Percentiles rank a stretch among this genome's conserved stretches.
Conservation (phyloP, 2,888 invertebrate genomes). For the Dicranocentrus wangi region DNA sequence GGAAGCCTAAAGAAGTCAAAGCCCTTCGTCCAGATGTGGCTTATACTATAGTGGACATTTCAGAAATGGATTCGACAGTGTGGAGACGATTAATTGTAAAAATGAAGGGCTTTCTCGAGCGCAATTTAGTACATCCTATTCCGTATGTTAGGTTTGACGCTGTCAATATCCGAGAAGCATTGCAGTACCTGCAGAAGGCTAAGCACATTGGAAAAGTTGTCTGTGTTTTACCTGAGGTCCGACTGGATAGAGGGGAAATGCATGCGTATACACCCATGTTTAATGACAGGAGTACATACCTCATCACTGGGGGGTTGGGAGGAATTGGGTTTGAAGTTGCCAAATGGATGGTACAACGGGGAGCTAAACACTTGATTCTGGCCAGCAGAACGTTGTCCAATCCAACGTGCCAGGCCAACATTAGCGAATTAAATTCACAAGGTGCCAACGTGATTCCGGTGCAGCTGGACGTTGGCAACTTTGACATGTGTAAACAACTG, state of each 20-base stretch:
- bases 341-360: slow-evolving; percentile 62
- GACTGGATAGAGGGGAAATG: slow-evolving; percentile 28
- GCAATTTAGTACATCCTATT: slow-evolving; percentile 41
- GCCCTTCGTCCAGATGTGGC: slow-evolving; percentile 29
- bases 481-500: slow-evolving; percentile 27
- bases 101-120: neutral
- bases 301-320: slow-evolving; percentile 66
- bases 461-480: slow-evolving; percentile 55
- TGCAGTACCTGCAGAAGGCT: slow-evolving; percentile 56
- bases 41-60: slow-evolving; percentile 46
- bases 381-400: slow-evolving; percentile 50
- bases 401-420: neutral
- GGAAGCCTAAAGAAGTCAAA: slow-evolving; percentile 38
- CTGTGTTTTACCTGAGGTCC: slow-evolving; percentile 58
- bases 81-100: neutral
- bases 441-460: slow-evolving; percentile 37
- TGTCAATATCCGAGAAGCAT: slow-evolving; percentile 48
- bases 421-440: slow-evolving; percentile 27
- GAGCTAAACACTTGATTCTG: slow-evolving; percentile 56
- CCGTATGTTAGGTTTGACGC: slow-evolving; percentile 58
- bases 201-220: slow-evolving; percentile 61
- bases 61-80: neutral
- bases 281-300: slow-evolving; percentile 53
- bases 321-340: slow-evolving; percentile 63
- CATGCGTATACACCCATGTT: slow-evolving; percentile 40